phyloP scores from a whole-genome alignment of 2,113 vertebrate genomes.

The Oostethus manadensis region DNA sequence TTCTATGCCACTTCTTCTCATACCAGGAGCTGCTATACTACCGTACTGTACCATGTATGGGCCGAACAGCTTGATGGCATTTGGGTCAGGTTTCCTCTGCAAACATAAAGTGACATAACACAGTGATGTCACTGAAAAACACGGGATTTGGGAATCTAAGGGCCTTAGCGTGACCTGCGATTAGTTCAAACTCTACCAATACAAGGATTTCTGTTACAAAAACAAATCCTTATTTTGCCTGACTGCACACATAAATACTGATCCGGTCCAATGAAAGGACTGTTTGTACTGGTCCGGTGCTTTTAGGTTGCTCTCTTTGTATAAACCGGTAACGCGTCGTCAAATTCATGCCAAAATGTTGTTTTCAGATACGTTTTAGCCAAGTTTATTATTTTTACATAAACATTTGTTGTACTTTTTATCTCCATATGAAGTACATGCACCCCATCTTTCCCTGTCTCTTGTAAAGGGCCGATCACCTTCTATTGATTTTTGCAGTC shows the following conservation, averaged over 20 bases:
- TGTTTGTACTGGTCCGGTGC: neutral
- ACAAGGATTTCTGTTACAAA: neutral
- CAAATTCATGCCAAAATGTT: too few species aligned
- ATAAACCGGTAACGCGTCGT: neutral
- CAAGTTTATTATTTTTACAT: too few species aligned
- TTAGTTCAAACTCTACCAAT: slow-evolving; percentile 3
- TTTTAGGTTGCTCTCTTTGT: neutral
- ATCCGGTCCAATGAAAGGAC: neutral
- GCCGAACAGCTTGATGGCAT: neutral
- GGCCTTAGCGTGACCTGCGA: neutral
- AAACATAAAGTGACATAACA: neutral
- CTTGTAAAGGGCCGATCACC: too few species aligned
- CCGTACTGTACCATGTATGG: neutral
- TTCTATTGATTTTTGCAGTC: too few species aligned
- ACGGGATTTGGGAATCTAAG: neutral
- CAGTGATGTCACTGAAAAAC: neutral
- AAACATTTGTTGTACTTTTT: too few species aligned
- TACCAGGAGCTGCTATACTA: neutral
- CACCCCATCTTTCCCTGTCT: too few species aligned
- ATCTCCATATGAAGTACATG: too few species aligned
- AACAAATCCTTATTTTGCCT: neutral
- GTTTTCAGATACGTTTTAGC: too few species aligned
- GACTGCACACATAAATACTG: neutral
- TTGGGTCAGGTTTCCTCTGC: slow-evolving; percentile 2
- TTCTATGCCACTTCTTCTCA: slow-evolving; percentile 1